phyloP scores from a whole-genome alignment of 2,797 vertebrate genomes.

The Ctenosaura bakeri region DNA sequence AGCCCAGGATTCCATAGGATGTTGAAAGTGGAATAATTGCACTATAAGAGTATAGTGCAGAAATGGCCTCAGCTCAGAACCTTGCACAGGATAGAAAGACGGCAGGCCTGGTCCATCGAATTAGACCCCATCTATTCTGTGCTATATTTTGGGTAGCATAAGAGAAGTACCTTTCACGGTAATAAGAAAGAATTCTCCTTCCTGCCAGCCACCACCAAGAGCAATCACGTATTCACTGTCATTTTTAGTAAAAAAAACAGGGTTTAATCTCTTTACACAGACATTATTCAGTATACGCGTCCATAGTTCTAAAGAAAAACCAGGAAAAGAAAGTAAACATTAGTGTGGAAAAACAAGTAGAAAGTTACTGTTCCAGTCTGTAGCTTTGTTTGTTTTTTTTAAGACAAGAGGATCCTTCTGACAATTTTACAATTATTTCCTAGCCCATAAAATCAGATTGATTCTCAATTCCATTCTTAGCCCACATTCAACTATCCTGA shows the following conservation, averaged over 20 bases:
- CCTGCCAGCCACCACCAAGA: constrained; percentile 54
- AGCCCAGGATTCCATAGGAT: too few relatives aligned
- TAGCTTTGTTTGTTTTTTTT: too few relatives aligned
- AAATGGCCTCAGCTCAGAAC: too few relatives aligned
- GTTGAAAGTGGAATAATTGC: too few relatives aligned
- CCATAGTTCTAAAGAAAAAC: constrained; percentile 18
- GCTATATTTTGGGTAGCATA: too few relatives aligned
- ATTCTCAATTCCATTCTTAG: not conserved
- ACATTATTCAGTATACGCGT: constrained; percentile 53
- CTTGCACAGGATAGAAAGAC: too few relatives aligned
- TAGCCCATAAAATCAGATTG: not conserved
- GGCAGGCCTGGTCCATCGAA: not conserved
- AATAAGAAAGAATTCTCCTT: constrained; percentile 66
- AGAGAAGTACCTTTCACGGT: constrained; percentile 61
- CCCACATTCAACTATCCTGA: not conserved
- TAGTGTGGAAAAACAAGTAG: too few relatives aligned
- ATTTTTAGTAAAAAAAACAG: constrained; percentile 45
- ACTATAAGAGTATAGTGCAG: too few relatives aligned
- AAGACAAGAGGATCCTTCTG: too few relatives aligned
- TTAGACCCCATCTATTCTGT: not conserved
- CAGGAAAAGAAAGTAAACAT: not conserved
- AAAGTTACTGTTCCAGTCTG: too few relatives aligned
- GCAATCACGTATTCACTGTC: constrained; percentile 68
- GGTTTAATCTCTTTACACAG: constrained; percentile 70
- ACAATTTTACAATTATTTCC: too few relatives aligned